Conservation (phyloP, 2,113 vertebrate species). For the Tonatia bakeri region DNA sequence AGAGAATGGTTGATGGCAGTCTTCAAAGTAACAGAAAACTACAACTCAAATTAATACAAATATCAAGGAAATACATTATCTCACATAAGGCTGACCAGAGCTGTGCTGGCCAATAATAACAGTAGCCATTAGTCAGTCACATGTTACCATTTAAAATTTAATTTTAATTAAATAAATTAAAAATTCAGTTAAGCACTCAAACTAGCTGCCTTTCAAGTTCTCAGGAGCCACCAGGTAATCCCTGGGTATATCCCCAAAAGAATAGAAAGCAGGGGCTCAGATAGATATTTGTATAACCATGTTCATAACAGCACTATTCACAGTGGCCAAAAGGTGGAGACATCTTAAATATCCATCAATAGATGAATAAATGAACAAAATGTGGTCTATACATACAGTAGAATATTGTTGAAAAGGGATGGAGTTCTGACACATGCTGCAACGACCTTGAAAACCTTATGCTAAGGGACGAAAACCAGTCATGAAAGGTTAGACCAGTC, state of each 20-base stretch:
- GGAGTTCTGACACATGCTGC: no score
- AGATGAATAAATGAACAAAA: no score
- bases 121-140: not conserved
- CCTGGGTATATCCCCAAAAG: not conserved
- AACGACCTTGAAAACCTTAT: not conserved
- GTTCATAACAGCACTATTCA: no score
- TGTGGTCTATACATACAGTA: no score
- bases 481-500: no score
- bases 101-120: not conserved
- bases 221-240: not conserved
- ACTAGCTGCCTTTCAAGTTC: not conserved
- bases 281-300: no score
- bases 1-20: no score
- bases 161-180: not conserved
- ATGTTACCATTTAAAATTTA: not conserved
- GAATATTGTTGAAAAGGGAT: no score
- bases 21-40: not conserved
- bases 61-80: not conserved
- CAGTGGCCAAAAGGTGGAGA: no score
- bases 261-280: no score
- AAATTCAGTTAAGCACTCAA: not conserved
- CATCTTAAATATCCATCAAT: no score
- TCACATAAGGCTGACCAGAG: not conserved
- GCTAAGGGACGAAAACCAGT: not conserved
- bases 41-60: not conserved